phyloP scores from a whole-genome alignment of 2,888 invertebrate species.

The Sericinus montela region DNA sequence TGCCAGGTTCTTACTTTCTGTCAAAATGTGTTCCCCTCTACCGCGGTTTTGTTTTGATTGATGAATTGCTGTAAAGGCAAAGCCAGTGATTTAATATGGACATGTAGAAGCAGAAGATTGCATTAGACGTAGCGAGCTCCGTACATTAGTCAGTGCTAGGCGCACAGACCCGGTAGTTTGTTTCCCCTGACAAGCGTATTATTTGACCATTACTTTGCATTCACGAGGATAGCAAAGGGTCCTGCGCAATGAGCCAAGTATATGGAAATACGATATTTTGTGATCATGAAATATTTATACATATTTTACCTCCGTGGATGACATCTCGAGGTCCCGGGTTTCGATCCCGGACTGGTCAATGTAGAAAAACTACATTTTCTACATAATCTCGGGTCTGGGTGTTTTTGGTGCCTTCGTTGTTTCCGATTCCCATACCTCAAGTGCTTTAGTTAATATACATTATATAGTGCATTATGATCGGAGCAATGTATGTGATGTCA shows the following conservation, averaged over 20 bases:
- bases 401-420: no score
- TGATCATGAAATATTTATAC: no score
- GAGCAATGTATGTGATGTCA: no score
- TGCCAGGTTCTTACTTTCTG: no score
- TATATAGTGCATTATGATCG: no score
- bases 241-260: background rate
- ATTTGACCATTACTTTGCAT: slow-evolving; percentile 49
- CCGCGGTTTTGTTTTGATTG: slow-evolving; percentile 16
- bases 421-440: no score
- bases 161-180: slow-evolving; percentile 40
- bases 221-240: slow-evolving; percentile 42
- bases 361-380: no score
- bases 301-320: no score
- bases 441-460: no score
- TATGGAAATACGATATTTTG: background rate
- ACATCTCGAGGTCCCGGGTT: no score
- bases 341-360: no score
- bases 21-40: background rate
- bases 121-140: slow-evolving; percentile 29
- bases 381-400: no score
- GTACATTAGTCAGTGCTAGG: slow-evolving; percentile 47
- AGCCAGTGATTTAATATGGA: slow-evolving; percentile 50
- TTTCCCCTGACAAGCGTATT: slow-evolving; percentile 52
- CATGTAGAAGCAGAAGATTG: slow-evolving; percentile 28
- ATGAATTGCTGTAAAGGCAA: slow-evolving; percentile 32